Percentiles rank a stretch among this genome's conserved stretches.
Conservation (phyloP, 2,797 vertebrate genomes). For the Urosaurus nigricauda region DNA sequence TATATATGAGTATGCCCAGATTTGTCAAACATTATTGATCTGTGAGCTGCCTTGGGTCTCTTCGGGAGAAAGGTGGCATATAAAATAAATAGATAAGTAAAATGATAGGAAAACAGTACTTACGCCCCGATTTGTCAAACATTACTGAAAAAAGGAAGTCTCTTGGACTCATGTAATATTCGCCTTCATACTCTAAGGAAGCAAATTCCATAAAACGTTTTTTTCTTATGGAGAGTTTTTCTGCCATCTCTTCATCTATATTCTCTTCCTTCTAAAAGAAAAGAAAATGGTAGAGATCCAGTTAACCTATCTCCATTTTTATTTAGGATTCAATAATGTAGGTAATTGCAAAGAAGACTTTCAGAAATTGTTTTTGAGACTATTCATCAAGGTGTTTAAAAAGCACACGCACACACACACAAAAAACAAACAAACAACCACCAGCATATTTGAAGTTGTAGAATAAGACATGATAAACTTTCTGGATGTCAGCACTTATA, state of each 20-base stretch:
- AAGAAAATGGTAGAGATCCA: conserved; percentile 34
- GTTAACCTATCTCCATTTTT: background rate
- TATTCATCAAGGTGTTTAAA: background rate
- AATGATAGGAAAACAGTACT: conserved; percentile 70
- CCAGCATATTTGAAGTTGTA: background rate
- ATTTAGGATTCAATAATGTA: background rate
- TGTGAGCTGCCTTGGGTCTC: too few relatives aligned
- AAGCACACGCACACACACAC: too few relatives aligned
- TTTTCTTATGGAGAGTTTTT: conserved; percentile 84
- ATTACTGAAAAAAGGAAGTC: conserved; percentile 96
- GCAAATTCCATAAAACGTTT: conserved; percentile 92
- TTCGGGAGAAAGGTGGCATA: too few relatives aligned
- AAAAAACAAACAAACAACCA: too few relatives aligned
- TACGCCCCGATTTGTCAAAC: conserved; percentile 91
- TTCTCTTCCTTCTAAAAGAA: conserved; percentile 74
- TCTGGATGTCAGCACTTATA: background rate
- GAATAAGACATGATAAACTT: background rate
- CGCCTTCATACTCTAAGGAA: conserved; percentile 87
- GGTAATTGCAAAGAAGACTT: background rate
- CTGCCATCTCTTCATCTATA: conserved; percentile 61
- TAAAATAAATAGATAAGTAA: background rate
- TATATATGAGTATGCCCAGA: too few relatives aligned
- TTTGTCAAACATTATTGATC: too few relatives aligned
- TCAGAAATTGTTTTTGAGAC: background rate
- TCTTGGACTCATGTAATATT: conserved; percentile 95